Evolutionary conservation across 2,113 vertebrate species (phyloP).

Genomic region (Galbula dea): DNA sequence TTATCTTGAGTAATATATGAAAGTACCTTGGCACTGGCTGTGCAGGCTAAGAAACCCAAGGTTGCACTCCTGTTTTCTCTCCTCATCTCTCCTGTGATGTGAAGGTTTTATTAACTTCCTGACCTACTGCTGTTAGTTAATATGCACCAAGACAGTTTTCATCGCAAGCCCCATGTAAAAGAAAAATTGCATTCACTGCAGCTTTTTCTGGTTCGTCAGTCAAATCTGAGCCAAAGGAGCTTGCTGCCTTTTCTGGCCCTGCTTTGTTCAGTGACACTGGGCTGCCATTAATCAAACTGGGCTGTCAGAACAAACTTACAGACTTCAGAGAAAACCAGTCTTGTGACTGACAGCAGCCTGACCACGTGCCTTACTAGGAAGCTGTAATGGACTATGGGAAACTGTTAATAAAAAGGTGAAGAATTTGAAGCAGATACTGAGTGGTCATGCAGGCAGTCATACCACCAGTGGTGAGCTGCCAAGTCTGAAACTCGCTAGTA

Average conservation of each 20-base stretch:
- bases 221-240: background rate
- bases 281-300: background rate
- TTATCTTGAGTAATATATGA: background rate
- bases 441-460: background rate
- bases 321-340: background rate
- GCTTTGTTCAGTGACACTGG: background rate
- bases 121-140: background rate
- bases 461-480: fast-evolving
- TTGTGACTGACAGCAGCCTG: background rate
- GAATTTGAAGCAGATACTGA: background rate
- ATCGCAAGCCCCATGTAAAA: background rate
- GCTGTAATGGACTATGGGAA: background rate
- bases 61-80: background rate
- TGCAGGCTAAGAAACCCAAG: background rate
- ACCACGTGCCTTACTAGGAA: background rate
- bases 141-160: background rate
- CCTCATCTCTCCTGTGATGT: background rate
- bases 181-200: background rate
- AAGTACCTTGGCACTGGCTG: background rate
- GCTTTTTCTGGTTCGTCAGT: background rate
- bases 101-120: background rate
- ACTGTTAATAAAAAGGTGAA: background rate
- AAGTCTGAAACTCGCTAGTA: background rate
- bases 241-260: background rate
- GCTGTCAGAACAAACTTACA: background rate